These are phyloP conservation scores for Cotesia typhae DNA, from an alignment of 1,140 invertebrate genomes.

Conservation along the genomic window DNA sequence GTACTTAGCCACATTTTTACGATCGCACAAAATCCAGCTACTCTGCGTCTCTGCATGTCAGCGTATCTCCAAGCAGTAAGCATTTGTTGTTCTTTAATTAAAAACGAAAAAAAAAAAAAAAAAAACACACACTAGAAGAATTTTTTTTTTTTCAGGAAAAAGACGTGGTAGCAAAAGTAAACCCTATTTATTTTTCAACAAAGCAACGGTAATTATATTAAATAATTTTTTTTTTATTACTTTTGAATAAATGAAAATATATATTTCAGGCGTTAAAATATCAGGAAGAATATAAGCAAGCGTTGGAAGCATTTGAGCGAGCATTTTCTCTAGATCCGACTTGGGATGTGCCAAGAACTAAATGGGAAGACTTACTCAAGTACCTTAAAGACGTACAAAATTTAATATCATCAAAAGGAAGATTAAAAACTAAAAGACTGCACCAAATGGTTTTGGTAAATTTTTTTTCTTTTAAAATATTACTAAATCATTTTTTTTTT, in stretches of 20 bases:
- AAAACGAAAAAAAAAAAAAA: background rate
- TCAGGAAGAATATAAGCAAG: constrained; percentile 79
- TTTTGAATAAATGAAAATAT: constrained; percentile 33
- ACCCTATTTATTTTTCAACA: constrained; percentile 87
- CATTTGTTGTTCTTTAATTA: constrained; percentile 36
- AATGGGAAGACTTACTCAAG: constrained; percentile 71
- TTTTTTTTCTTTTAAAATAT: constrained; percentile 22
- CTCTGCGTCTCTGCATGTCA: constrained; percentile 78
- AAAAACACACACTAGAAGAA: background rate
- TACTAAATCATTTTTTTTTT: constrained; percentile 34
- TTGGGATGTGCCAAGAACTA: constrained; percentile 74
- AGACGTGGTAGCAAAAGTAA: constrained; percentile 77
- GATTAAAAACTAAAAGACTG: constrained; percentile 77
- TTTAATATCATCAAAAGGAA: constrained; percentile 75
- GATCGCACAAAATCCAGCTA: constrained; percentile 76
- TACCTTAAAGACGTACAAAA: constrained; percentile 76
- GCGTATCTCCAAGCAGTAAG: constrained; percentile 84
- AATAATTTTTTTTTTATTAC: constrained; percentile 33
- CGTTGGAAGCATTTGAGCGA: constrained; percentile 74
- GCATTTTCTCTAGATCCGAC: constrained; percentile 76
- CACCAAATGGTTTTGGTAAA: constrained; percentile 72
- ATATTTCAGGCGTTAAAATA: constrained; percentile 77
- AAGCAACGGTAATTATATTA: constrained; percentile 76
- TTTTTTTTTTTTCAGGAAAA: constrained; percentile 69
- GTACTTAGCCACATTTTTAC: constrained; percentile 82